Evolutionary conservation across 2,888 invertebrate genomes (phyloP).

Genomic region (Chymomyza amoena): DNA sequence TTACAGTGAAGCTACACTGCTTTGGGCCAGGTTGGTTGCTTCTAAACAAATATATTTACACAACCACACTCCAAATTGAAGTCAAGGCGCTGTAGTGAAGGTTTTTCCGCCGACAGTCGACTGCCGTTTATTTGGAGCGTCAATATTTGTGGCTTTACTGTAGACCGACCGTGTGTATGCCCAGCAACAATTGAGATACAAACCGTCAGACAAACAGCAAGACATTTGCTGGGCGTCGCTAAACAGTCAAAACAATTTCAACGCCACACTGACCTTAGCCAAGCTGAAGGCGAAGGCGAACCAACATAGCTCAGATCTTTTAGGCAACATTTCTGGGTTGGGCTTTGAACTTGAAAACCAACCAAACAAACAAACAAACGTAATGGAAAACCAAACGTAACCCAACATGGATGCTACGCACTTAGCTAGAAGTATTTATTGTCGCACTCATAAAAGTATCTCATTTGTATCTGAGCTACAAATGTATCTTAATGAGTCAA

Average conservation of each 20-base stretch:
- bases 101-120: slow-evolving; percentile 61
- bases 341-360: slow-evolving; percentile 66
- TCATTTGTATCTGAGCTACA: not conserved
- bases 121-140: slow-evolving; percentile 63
- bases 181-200: slow-evolving; percentile 4
- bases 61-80: slow-evolving; percentile 50
- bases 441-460: slow-evolving; percentile 49
- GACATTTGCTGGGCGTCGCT: slow-evolving; percentile 55
- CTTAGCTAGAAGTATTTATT: slow-evolving; percentile 44
- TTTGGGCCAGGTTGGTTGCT: slow-evolving; percentile 19
- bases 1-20: not conserved
- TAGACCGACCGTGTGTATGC: not conserved
- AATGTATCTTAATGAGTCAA: not conserved
- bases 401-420: slow-evolving; percentile 10
- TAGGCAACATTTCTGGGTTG: slow-evolving; percentile 52
- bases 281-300: slow-evolving; percentile 55
- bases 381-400: slow-evolving; percentile 54
- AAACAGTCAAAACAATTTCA: slow-evolving; percentile 59
- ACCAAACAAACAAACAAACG: slow-evolving; percentile 30
- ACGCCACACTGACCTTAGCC: slow-evolving; percentile 66
- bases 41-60: slow-evolving; percentile 2
- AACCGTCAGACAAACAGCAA: not conserved
- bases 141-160: slow-evolving; percentile 57
- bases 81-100: slow-evolving; percentile 62
- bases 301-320: slow-evolving; percentile 31